Conservation (phyloP, 2,113 vertebrate genomes). For the Tachycineta bicolor region DNA sequence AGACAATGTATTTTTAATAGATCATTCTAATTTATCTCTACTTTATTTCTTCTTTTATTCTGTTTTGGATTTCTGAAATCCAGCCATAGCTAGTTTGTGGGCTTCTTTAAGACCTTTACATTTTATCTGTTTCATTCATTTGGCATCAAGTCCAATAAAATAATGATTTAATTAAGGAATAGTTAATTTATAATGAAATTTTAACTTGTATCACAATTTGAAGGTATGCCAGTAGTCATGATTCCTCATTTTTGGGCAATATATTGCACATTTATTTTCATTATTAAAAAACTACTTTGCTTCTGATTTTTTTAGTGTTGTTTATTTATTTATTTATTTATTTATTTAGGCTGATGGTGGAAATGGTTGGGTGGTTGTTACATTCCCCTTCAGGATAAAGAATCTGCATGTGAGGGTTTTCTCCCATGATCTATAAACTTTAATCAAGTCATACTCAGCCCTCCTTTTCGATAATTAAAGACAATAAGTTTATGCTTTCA, state of each 20-base stretch:
- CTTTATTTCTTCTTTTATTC: not conserved
- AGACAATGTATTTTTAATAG: slow-evolving; percentile 3
- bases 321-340: not conserved
- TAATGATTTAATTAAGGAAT: not conserved
- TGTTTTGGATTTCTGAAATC: not conserved
- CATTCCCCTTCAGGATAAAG: not conserved
- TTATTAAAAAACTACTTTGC: not conserved
- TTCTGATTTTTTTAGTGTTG: not conserved
- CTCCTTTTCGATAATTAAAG: not conserved
- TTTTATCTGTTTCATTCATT: not conserved
- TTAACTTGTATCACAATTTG: not conserved
- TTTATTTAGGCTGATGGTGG: not conserved
- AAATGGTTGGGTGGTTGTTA: not conserved
- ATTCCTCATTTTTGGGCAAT: not conserved
- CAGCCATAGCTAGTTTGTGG: not conserved
- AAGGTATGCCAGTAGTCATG: not conserved
- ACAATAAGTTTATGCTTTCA: not conserved
- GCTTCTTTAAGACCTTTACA: not conserved
- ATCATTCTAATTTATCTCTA: not conserved
- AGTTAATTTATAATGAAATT: not conserved
- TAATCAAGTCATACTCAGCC: not conserved
- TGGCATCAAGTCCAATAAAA: not conserved
- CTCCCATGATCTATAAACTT: not conserved
- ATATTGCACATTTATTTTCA: not conserved
- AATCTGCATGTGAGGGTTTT: not conserved